Evolutionary conservation across 2,797 vertebrate species (phyloP).

Genomic region (Onychomys leucogaster): DNA sequence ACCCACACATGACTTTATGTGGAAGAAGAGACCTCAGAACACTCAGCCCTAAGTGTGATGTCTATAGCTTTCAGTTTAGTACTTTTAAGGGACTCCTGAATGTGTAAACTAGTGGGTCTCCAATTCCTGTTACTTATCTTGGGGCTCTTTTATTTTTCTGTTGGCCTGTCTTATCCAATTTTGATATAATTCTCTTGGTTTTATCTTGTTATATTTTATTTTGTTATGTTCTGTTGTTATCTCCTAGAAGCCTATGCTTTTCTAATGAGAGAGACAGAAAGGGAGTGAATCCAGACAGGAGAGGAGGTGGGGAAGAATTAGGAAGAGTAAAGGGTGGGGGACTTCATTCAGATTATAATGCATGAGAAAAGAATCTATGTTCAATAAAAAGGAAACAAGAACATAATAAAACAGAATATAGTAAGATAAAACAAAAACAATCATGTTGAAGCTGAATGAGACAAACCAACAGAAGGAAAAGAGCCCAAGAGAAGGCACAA

Average conservation of each 20-base stretch:
- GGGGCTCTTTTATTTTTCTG: not conserved
- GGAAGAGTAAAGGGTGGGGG: no score
- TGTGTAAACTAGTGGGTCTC: not conserved
- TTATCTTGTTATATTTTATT: not conserved
- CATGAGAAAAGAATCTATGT: no score
- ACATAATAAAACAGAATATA: not conserved
- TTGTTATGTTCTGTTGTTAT: not conserved
- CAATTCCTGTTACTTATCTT: not conserved
- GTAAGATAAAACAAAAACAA: not conserved
- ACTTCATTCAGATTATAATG: no score
- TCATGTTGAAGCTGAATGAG: not conserved
- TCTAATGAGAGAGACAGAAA: no score
- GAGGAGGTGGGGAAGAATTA: no score
- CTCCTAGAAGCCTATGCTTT: no score
- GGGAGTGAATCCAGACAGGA: no score
- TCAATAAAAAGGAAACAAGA: not conserved
- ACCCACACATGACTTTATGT: not conserved
- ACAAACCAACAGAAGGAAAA: not conserved
- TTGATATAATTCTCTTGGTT: not conserved
- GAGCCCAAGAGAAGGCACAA: not conserved
- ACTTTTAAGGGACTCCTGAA: not conserved
- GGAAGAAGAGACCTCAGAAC: not conserved
- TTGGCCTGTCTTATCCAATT: not conserved
- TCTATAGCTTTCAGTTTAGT: not conserved
- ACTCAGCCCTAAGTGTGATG: not conserved